phyloP scores from a whole-genome alignment of 2,113 vertebrate genomes.

The Eulacestoma nigropectus region DNA sequence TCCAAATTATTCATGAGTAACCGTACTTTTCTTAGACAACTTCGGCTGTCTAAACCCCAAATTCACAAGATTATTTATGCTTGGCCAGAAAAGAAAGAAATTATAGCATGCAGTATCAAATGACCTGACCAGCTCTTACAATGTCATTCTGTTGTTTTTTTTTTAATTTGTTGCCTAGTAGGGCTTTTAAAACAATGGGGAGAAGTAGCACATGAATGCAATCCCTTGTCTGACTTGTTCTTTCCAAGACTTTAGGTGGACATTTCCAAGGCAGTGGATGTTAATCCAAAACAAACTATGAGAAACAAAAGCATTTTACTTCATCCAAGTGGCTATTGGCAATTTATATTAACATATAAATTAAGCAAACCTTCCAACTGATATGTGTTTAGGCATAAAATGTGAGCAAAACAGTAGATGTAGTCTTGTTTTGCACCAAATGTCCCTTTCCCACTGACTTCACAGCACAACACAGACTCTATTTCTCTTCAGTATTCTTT shows the following conservation, averaged over 20 bases:
- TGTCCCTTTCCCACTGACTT: not conserved
- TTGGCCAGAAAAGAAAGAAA: not conserved
- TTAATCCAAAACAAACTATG: not conserved
- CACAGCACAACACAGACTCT: not conserved
- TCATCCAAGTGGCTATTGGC: not conserved
- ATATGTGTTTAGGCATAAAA: not conserved
- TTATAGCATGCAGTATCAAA: not conserved
- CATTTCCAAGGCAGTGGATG: not conserved
- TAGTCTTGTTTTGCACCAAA: not conserved
- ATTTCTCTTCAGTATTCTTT: not conserved
- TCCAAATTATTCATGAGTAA: conserved; percentile 40
- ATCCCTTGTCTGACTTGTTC: not conserved
- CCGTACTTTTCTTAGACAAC: conserved; percentile 1
- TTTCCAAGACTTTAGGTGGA: not conserved
- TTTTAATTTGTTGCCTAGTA: not conserved
- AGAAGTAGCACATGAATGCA: not conserved
- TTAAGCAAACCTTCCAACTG: not conserved
- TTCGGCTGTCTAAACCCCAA: not conserved
- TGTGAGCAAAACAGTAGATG: not conserved
- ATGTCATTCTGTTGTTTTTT: not conserved
- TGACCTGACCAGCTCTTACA: not conserved
- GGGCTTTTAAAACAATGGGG: not conserved
- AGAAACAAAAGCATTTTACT: not conserved
- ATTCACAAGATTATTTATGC: not conserved
- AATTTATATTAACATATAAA: not conserved